Evolutionary conservation across 2,888 invertebrate species (phyloP), one percentile per base, ranked within the genome.

Genomic region (Drosophila antonietae): DNA sequence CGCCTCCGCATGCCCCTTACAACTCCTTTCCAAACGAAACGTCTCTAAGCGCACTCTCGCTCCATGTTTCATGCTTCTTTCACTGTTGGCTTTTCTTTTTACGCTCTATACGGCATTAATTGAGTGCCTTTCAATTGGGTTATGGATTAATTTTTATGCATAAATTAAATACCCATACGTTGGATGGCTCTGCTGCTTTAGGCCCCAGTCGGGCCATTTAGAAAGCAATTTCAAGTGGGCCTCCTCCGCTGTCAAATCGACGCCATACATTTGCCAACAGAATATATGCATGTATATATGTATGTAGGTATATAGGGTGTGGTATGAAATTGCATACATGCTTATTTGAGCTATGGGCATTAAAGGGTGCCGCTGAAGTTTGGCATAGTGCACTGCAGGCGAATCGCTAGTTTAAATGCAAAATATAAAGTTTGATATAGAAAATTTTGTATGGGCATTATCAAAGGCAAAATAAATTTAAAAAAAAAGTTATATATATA

Each of bases 121-220:
- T 86, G 86, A 88, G 83, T 85, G 82, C 78, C 80, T 83, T 88
- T 81, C 88, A 87, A 87, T 88, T 88, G 86, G 86, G 88, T 86
- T 87, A 88, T 88, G 88, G 88, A 88, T 87, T 87, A 88, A 87
- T 85, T 85, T 78, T 75, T 81, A 80, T 87, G 88, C 86, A 88
- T 88, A 88, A 88, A 88, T 87, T 87, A 86, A 85, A 86, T 81
- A 75, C 58, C 86, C 79, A 86, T 87, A 80, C 78, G 71, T 68
- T 80, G 63, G 67, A 69, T 28, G 44, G 63, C 60, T 59, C 39
- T 59, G 62, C 46, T 64, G 47, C 44, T 64, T 28, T 55, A 28
- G 56, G 60, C 76, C 71, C 66, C 72, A 76, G 64, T 62, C 55
- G 20, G 63, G 43, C 55, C 67, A 84, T 84, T 87, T 85, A 85